Percentiles rank a stretch among this genome's conserved stretches.
Evolutionary conservation across 2,113 vertebrate species (phyloP).

Genomic region (Ctenodactylus gundi): DNA sequence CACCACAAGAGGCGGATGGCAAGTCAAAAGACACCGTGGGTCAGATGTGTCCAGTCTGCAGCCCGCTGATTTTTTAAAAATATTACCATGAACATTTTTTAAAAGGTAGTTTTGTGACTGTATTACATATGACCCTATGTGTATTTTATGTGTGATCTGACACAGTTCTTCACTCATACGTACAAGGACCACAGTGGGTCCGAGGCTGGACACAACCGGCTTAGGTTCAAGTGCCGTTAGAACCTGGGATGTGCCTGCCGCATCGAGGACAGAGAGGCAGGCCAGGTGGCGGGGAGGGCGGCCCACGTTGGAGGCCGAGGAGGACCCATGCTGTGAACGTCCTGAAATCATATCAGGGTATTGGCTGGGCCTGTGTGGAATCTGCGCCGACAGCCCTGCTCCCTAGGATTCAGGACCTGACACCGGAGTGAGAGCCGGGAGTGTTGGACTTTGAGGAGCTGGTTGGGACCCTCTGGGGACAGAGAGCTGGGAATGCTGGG

Average conservation of each 20-base stretch:
- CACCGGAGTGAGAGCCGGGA: not conserved
- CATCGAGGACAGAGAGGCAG: accelerated
- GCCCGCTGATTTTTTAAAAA: too few species aligned
- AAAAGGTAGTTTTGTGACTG: too few species aligned
- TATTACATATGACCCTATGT: too few species aligned
- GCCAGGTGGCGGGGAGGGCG: accelerated
- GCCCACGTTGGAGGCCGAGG: not conserved
- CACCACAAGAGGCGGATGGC: not conserved
- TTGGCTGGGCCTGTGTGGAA: accelerated
- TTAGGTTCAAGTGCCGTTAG: not conserved
- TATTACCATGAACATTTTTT: too few species aligned
- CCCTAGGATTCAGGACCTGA: not conserved
- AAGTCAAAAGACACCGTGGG: too few species aligned
- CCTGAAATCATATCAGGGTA: accelerated
- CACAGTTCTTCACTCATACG: too few species aligned
- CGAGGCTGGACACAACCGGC: not conserved
- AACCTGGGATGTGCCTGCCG: not conserved
- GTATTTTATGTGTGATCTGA: too few species aligned
- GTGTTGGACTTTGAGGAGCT: not conserved
- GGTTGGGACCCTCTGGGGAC: not conserved
- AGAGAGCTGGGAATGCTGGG: not conserved
- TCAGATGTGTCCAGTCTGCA: too few species aligned
- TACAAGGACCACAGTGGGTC: too few species aligned
- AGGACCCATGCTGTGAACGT: accelerated
- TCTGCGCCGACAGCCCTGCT: accelerated